Evolutionary conservation across 2,888 invertebrate species (phyloP), one percentile per base, ranked within the genome.

Genomic region (Diarsia rubi): DNA sequence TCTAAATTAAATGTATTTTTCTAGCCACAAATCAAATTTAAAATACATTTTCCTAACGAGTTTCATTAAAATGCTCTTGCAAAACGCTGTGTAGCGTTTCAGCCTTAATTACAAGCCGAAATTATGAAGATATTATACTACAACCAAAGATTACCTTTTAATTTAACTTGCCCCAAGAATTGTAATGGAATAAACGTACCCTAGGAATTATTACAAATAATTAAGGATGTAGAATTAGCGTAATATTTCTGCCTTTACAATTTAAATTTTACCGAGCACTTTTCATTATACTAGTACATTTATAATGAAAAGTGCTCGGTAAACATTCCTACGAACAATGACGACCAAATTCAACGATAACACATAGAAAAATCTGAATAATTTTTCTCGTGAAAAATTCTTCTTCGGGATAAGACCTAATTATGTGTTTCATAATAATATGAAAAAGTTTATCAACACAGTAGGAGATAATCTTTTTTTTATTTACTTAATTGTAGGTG

Each of bases 1-100:
- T 16, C 14, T 27, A 31, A 27, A 69, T 66, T 54, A 19, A 70
- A 70, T 49, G 31, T 0, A 31, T 60, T 74, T 84, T 81, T 73
- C 59, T 73, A 71, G 21, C 62, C 45, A 72, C 68, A 57, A 83
- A 72, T 76, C 42, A 64, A 65, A 59, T 78, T 74, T 66, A 44
- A 75, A 78, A 71, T 73, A 74, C 65, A 80, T 87, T 85, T 78
- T 63, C 71, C 44, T 79, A 86, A 87, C 83, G 86, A 86, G 71
- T 77, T 73, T 81, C 64, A 85, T 81, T 85, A 52, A 77, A 68
- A 80, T 80, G 82, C 76, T 64, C 54, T 57, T 75, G 60, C 37
- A 73, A 75, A 87, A 71, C 54, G 57, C 52, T 74, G 63, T 44
- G 63, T 54, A 54, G 24, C 54, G 24, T 24, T 54, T 27, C 52